A percentile compares a stretch with the other conserved stretches of the same genome.
Evolutionary conservation across 2,113 vertebrate species (phyloP).

Genomic region (Campylomormyrus numenius): DNA sequence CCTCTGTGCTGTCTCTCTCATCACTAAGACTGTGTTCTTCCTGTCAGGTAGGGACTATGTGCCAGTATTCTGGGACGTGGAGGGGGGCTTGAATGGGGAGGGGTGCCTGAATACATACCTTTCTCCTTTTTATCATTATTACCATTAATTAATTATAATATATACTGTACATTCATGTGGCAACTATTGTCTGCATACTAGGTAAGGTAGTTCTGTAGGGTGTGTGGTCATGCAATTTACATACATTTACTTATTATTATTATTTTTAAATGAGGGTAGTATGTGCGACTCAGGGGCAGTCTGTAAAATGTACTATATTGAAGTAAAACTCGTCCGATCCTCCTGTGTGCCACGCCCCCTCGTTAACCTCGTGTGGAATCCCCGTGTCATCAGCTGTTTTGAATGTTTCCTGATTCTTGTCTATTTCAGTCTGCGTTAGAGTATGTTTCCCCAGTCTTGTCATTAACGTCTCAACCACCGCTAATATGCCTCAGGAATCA

Average conservation of each 20-base stretch:
- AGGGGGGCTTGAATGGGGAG: background rate
- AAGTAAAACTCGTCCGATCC: background rate
- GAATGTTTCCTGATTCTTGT: no score
- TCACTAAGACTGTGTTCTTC: background rate
- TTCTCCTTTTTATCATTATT: background rate
- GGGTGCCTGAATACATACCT: background rate
- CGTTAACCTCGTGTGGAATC: no score
- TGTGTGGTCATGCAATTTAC: background rate
- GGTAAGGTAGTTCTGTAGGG: background rate
- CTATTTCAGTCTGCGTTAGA: no score
- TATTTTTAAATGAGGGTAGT: background rate
- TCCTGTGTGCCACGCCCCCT: no score
- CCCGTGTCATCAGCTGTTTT: no score
- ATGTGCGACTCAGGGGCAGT: background rate
- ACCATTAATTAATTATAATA: background rate
- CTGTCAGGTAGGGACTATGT: background rate
- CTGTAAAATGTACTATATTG: background rate
- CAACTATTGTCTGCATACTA: background rate
- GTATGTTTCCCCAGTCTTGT: no score
- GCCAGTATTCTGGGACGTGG: background rate
- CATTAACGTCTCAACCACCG: no score
- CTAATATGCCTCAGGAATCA: no score
- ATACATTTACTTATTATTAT: background rate
- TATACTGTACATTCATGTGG: background rate
- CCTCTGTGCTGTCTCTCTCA: background rate